Evolutionary conservation across 2,888 invertebrate genomes (phyloP).

Genomic region (Drosophila heteroneura): DNA sequence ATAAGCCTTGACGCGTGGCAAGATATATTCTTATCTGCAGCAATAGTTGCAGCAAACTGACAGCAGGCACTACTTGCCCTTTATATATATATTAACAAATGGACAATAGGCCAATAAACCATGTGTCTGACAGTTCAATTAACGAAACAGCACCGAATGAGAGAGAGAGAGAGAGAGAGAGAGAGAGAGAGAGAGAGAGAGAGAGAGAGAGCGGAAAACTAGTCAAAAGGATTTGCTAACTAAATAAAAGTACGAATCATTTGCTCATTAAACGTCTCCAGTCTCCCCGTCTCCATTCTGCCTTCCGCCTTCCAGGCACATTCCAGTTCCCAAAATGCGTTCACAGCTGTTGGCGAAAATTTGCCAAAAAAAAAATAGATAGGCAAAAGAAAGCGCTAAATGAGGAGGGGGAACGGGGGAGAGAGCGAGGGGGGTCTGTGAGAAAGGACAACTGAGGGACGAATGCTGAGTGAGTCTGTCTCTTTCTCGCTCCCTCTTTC

Average conservation of each 20-base stretch:
- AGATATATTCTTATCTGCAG: slow-evolving; percentile 23
- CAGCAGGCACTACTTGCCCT: slow-evolving; percentile 16
- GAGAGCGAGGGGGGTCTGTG: background rate
- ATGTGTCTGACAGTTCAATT: slow-evolving; percentile 57
- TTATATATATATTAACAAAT: slow-evolving; percentile 32
- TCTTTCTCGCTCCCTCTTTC: background rate
- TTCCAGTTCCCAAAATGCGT: slow-evolving; percentile 24
- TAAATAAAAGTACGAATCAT: slow-evolving; percentile 72
- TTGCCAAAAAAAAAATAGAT: slow-evolving; percentile 36
- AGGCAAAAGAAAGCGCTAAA: slow-evolving; percentile 23
- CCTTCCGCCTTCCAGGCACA: background rate
- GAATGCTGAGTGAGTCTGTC: background rate
- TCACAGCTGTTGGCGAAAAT: slow-evolving; percentile 64
- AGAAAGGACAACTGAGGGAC: slow-evolving; percentile 51
- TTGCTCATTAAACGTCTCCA: slow-evolving; percentile 69
- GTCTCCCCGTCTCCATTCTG: background rate
- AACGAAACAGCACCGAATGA: slow-evolving; percentile 15
- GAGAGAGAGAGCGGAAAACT: slow-evolving; percentile 19
- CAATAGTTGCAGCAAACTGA: slow-evolving; percentile 11
- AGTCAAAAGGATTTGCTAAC: slow-evolving; percentile 35
- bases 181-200: background rate
- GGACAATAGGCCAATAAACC: slow-evolving; percentile 30
- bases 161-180: background rate
- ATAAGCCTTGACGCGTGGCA: slow-evolving; percentile 38
- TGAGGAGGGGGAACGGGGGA: background rate